These are phyloP conservation scores for Nymphalis io DNA, from an alignment of 1,140 invertebrate genomes.

Conservation along the genomic window DNA sequence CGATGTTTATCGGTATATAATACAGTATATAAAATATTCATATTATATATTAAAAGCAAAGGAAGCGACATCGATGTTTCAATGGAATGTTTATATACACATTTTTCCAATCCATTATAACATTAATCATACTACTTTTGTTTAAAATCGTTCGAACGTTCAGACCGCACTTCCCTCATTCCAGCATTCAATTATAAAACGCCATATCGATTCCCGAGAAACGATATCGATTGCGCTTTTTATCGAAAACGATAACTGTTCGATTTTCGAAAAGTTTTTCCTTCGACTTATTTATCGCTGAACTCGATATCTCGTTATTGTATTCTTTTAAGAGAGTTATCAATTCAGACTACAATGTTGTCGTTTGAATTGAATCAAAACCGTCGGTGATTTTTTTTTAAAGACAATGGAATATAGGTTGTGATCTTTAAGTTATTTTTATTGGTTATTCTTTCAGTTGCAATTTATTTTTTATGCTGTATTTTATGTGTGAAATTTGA, in stretches of 20 bases:
- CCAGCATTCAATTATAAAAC: background rate
- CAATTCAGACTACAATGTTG: background rate
- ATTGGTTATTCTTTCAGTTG: too few relatives aligned
- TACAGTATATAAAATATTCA: too few relatives aligned
- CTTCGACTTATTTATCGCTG: conserved; percentile 28
- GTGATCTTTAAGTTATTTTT: too few relatives aligned
- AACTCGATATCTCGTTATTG: conserved; percentile 22
- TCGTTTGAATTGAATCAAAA: background rate
- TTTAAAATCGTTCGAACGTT: conserved; percentile 1
- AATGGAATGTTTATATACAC: too few relatives aligned
- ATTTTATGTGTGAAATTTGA: too few relatives aligned
- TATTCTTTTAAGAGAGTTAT: conserved; percentile 29
- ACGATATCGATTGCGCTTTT: conserved; percentile 23
- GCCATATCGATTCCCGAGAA: conserved; percentile 17
- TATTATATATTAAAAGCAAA: too few relatives aligned
- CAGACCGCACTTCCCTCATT: background rate
- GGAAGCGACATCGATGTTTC: too few relatives aligned
- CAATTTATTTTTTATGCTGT: too few relatives aligned
- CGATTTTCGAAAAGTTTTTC: conserved; percentile 5
- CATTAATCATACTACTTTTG: background rate
- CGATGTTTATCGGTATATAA: too few relatives aligned
- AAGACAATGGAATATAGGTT: background rate
- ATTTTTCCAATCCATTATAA: background rate
- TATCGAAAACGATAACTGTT: conserved; percentile 7
- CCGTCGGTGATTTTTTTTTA: background rate